Evolutionary conservation across 1,140 invertebrate species (phyloP).

Genomic region (Hyles vespertilio): DNA sequence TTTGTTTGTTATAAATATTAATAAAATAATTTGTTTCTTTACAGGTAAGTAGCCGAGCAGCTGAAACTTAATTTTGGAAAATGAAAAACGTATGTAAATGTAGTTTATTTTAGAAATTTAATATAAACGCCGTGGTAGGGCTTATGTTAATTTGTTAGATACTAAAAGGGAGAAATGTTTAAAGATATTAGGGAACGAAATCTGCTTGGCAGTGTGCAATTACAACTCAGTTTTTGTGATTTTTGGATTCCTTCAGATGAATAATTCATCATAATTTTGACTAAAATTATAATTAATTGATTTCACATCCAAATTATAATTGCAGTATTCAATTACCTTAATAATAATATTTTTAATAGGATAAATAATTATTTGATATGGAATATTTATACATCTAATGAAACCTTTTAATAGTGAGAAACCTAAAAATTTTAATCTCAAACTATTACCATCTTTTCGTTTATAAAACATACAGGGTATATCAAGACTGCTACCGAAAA

Average conservation of each 20-base stretch:
- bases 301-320: no score
- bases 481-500: no score
- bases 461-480: no score
- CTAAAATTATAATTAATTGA: not conserved
- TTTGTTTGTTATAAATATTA: not conserved
- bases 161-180: not conserved
- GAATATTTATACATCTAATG: no score
- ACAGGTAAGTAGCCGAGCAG: constrained; percentile 28
- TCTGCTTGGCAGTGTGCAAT: not conserved
- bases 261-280: not conserved
- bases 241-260: not conserved
- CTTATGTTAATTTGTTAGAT: not conserved
- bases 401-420: no score
- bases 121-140: not conserved
- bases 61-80: constrained; percentile 14
- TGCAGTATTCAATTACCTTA: no score
- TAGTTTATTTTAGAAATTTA: not conserved
- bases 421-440: no score
- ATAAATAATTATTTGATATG: no score
- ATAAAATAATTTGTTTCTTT: constrained; percentile 14
- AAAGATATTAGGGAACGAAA: constrained; percentile 1
- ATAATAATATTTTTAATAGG: no score
- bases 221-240: not conserved
- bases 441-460: no score
- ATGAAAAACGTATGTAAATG: constrained; percentile 14